phyloP scores from a whole-genome alignment of 2,888 invertebrate species.

The Clistopyga incitator region DNA sequence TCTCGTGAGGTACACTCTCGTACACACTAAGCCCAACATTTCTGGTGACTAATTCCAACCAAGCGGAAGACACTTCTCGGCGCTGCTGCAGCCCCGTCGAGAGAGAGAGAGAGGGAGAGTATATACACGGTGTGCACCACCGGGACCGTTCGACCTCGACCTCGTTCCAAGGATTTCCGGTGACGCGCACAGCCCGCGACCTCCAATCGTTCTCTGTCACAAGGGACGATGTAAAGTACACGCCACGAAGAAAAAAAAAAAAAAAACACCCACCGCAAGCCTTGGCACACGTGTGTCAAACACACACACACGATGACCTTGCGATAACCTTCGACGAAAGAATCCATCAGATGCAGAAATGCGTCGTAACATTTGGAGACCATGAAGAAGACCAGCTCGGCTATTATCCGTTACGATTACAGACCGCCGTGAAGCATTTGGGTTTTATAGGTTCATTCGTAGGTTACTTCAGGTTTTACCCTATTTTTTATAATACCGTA shows the following conservation, averaged over 20 bases:
- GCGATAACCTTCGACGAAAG: too few relatives aligned
- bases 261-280: too few relatives aligned
- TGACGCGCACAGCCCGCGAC: constrained; percentile 57
- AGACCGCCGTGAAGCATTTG: too few relatives aligned
- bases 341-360: too few relatives aligned
- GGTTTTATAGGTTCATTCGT: too few relatives aligned
- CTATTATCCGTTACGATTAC: too few relatives aligned
- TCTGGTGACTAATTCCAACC: constrained; percentile 56
- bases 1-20: constrained; percentile 55
- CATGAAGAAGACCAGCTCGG: too few relatives aligned
- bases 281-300: not conserved
- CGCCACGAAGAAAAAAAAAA: constrained; percentile 27
- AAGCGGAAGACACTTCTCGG: constrained; percentile 46
- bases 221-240: constrained; percentile 46
- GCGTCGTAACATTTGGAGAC: too few relatives aligned
- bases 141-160: constrained; percentile 69
- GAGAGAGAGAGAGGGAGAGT: too few relatives aligned
- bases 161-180: constrained; percentile 69
- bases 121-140: constrained; percentile 28
- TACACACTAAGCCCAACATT: constrained; percentile 49
- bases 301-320: too few relatives aligned
- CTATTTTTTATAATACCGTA: too few relatives aligned
- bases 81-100: not conserved
- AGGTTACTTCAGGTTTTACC: too few relatives aligned
- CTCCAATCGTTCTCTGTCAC: constrained; percentile 61